Evolutionary conservation across 2,888 invertebrate species (phyloP), one percentile per base, ranked within the genome.

Genomic region (Crossocerus cetratus): DNA sequence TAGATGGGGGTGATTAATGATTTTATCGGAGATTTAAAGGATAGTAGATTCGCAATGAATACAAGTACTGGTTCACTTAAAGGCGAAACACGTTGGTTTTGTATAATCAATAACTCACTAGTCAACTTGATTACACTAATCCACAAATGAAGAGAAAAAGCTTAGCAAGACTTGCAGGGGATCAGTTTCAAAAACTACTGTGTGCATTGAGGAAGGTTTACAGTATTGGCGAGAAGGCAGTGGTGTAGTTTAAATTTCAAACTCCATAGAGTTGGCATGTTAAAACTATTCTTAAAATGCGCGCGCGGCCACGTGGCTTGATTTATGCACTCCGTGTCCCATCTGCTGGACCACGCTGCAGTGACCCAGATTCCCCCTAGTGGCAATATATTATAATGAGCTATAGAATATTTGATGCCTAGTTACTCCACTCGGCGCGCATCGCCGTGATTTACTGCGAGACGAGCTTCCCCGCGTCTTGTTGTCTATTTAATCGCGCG

Each of bases 371-470:
- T 69, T 69, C 64, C 22, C 68, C 14, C 16, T 1, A 64, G 16
- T 69, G 56, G 61, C 72, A 74, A 72, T 73, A 74, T 73, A 64
- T 69, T 69, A 69, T 73, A 74, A 74, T 74, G 73, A 73, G 69
- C 73, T 60, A 16, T 49, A 13, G 45, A 69, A 63, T 45, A 68
- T 74, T 74, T 72, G 74, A 64, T 73, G 68, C 56, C 59, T 59
- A 68, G 60, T 68, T 68, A 72, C 72, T 72, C 67, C 59, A 23
- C 22, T 13, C 57, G n/a, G 49, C 11, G 32, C 11, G 32, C 11
- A 11, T 11, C 8, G 32, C 61, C 43, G 60, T 60, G 53, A 72
- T 72, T 74, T 44, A 45, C 42, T 58, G 44, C 21, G 11, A 20
- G 56, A 13, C 14, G 21, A 16, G 42, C n/a, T 8, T 14, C 11